Base-by-base conservation (phyloP, 2,888 invertebrate species). In the Abscondita cerata region DNA sequence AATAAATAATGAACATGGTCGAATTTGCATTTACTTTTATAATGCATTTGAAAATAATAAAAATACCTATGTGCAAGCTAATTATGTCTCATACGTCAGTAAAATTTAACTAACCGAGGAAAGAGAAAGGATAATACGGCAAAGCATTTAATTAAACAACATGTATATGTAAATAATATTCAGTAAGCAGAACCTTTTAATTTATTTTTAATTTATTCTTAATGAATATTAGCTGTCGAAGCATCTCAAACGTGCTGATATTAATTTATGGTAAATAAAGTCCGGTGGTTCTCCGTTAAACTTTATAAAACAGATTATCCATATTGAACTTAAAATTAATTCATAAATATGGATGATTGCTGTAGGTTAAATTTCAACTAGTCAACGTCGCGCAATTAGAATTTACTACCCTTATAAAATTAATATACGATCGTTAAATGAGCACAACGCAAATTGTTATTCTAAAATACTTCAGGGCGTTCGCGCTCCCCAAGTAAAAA, bases 341-440 rank as follows among this genome's bases (percentile, higher is more conserved):
- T 73, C 75, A 76, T 76, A 74, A 77, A 77, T 76, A 77, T 77
- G 73, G 70, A 77, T 76, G 72, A 69, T 65, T 67, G 67, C 70
- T 65, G 54, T 54, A 55, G 64, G 58, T 56, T 38, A 56, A 33
- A 56, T 56, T 48, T 48, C 15, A 50, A 20, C 20, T 50, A 12
- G 48, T 38, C 44, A 54, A 34, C 31, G 46, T 46, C 19, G 54
- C 33, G 44, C 46, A 54, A 34, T 41, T 46, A 44, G 34, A 54
- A 53, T 53, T 33, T 20, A 12, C 53, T 53, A 18, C 44, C 54
- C 46, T 18, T 36, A 36, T 31, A 46, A 16, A 18, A 54, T 44
- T 44, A 44, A 44, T 44, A 44, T 44, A 18, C 52, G 20, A 13
- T 20, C 25, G 25, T 25, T 25, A 25, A 18, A 36, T 51, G 31